Evolutionary conservation across 1,140 invertebrate species (phyloP), one percentile per base, ranked within the genome.

Genomic region (Formica selysi): DNA sequence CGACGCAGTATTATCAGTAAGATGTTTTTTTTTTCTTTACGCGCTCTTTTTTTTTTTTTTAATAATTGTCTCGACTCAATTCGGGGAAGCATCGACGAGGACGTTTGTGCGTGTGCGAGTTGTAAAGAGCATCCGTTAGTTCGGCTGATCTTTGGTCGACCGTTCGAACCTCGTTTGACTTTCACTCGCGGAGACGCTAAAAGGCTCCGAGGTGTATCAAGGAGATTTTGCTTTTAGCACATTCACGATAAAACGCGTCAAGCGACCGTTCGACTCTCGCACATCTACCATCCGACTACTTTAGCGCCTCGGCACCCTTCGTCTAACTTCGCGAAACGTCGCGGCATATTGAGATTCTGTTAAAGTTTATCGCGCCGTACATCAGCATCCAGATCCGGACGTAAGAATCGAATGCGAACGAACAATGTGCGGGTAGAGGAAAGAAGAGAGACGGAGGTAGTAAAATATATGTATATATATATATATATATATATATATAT

Each of bases 141-240:
- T 36, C 51, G 73, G 48, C 32, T 87, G 85, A 83, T 73, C 85
- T 84, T 74, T 87, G 68, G 85, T 73, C 88, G 76, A 65, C 80
- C 65, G 81, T 88, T 86, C 89, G 86, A 90, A 90, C 86, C 88
- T 88, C 89, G 90, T 88, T 93, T 92, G 93, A 94, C 93, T 94
- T 94, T 94, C 93, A 93, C 92, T 93, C 90, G 89, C 89, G 86
- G 91, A 94, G 94, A 93, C 92, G 94, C 94, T 95, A 95, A 95
- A 95, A 95, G 94, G 93, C 95, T 94, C 92, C 91, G 89, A 93
- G 93, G 92, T 93, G 92, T 95, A 94, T 94, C 93, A 92, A 92
- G 91, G 93, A 94, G 94, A 95, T 95, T 95, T 95, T 93, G 94
- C 94, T 95, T 94, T 95, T 95, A 95, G 94, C 94, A 94, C 93